Percentiles rank a stretch among this genome's conserved stretches.
Conservation (phyloP, 2,888 invertebrate genomes). For the Automeris io region DNA sequence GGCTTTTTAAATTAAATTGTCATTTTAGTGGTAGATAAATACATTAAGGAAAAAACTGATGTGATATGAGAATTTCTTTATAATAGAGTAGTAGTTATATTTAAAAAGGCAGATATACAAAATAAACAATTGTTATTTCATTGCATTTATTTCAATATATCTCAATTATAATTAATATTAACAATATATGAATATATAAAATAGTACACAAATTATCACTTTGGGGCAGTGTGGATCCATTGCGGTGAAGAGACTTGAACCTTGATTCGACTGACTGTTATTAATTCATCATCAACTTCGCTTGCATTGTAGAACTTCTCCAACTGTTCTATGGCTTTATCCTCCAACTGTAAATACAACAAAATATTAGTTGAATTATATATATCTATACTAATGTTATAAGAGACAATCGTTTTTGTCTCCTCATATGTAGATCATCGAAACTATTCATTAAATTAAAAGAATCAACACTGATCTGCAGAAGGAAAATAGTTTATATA, state of each 20-base stretch:
- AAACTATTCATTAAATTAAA: too few species aligned
- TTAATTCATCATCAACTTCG: constrained; percentile 82
- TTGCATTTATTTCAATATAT: constrained; percentile 17
- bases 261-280: constrained; percentile 81
- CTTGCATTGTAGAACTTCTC: constrained; percentile 84
- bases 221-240: constrained; percentile 74
- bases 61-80: too few species aligned
- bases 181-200: constrained; percentile 33
- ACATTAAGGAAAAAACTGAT: too few species aligned
- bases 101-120: not conserved
- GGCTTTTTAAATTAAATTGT: too few species aligned
- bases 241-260: constrained; percentile 77
- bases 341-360: constrained; percentile 82
- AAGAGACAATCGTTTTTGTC: too few species aligned
- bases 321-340: constrained; percentile 89
- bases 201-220: constrained; percentile 47
- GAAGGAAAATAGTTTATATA: too few species aligned
- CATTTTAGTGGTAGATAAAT: too few species aligned
- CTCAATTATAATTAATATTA: constrained; percentile 14
- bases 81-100: too few species aligned
- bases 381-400: too few species aligned
- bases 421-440: too few species aligned
- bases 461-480: too few species aligned
- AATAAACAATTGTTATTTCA: not conserved
- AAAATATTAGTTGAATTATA: too few species aligned